Percentiles rank a stretch among this genome's conserved stretches.
These are phyloP conservation scores for Rhizoglyphus robini DNA, from an alignment of 1,140 invertebrate genomes.

Conservation along the genomic window DNA sequence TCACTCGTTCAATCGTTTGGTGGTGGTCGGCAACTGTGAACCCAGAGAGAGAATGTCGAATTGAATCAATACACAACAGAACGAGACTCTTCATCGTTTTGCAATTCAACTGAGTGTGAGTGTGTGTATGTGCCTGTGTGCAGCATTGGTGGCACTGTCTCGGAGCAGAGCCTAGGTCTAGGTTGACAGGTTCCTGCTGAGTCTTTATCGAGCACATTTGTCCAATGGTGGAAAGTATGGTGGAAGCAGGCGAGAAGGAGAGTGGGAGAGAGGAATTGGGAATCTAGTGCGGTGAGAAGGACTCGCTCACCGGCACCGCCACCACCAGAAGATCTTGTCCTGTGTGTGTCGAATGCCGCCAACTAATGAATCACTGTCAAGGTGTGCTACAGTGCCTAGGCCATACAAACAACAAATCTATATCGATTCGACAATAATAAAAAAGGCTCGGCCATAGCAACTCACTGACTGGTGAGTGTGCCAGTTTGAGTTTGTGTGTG, in stretches of 20 bases:
- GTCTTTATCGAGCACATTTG: neutral
- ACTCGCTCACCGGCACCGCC: too few species aligned
- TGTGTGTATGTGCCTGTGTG: too few species aligned
- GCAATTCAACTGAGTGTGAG: neutral
- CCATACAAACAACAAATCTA: neutral
- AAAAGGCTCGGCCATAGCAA: neutral
- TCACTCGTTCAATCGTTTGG: too few species aligned
- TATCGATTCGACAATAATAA: neutral
- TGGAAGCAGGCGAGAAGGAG: neutral
- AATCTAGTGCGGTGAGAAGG: too few species aligned
- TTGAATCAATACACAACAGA: neutral
- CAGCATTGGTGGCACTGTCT: too few species aligned
- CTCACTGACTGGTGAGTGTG: neutral
- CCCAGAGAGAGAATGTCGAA: too few species aligned
- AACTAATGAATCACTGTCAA: constrained; percentile 15
- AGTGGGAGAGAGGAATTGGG: too few species aligned
- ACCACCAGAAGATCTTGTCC: neutral
- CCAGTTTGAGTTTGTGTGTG: neutral
- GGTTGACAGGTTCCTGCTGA: constrained; percentile 9
- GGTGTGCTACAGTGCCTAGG: neutral
- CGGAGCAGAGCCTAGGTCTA: too few species aligned
- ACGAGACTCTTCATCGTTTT: neutral
- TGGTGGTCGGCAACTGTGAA: too few species aligned
- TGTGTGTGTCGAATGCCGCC: neutral
- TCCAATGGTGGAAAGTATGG: neutral